A percentile compares a stretch with the other conserved stretches of the same genome.
These are phyloP conservation scores for Apotomis turbidana DNA, from an alignment of 2,888 invertebrate species.

Conservation along the genomic window DNA sequence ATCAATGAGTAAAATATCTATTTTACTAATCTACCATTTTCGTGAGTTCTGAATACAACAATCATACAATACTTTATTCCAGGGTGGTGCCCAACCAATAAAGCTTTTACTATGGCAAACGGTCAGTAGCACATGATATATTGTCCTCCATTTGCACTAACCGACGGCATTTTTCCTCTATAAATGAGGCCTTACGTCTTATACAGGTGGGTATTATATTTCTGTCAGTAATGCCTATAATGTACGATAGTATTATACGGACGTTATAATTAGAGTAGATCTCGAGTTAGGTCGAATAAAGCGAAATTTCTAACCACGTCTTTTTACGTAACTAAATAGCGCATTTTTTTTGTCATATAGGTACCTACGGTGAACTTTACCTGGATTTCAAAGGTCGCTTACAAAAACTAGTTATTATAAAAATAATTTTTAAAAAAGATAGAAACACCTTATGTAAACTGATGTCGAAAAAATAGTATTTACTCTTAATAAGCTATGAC, in stretches of 20 bases:
- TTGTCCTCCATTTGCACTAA: constrained; percentile 41
- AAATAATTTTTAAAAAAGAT: too few relatives aligned
- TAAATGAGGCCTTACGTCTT: constrained; percentile 43
- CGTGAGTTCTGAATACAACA: not conserved
- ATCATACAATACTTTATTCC: constrained; percentile 31
- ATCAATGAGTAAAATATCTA: too few relatives aligned
- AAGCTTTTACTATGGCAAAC: constrained; percentile 36
- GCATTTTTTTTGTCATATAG: too few relatives aligned
- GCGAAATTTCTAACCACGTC: not conserved
- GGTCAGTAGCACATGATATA: constrained; percentile 42
- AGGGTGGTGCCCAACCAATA: constrained; percentile 33
- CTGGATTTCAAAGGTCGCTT: too few relatives aligned
- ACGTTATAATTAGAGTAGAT: constrained; percentile 33
- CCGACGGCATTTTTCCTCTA: constrained; percentile 40
- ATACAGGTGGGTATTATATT: constrained; percentile 41
- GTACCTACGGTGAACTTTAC: too few relatives aligned
- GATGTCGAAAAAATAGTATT: too few relatives aligned
- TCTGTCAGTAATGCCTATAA: constrained; percentile 42
- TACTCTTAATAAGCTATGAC: too few relatives aligned
- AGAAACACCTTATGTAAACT: too few relatives aligned
- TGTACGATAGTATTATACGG: constrained; percentile 39
- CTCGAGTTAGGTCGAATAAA: not conserved
- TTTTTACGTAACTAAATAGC: too few relatives aligned
- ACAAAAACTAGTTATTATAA: too few relatives aligned
- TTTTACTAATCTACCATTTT: not conserved